Conservation (phyloP, 1,140 invertebrate genomes). For the Oreohelix idahoensis region DNA sequence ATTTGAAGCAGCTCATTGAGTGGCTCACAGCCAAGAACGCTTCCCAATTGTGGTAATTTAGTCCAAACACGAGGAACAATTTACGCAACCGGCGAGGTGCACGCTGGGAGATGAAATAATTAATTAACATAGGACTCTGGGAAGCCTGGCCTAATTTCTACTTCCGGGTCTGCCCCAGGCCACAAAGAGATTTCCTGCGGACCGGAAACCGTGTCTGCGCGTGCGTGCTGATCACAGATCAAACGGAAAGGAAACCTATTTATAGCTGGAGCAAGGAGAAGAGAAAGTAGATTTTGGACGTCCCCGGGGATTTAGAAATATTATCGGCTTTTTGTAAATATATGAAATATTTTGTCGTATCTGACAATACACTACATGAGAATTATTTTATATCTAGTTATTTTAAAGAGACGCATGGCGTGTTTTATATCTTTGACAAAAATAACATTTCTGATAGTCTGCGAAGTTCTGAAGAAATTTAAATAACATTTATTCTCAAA, state of each 20-base stretch:
- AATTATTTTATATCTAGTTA: background rate
- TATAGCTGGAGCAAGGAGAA: background rate
- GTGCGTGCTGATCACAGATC: constrained; percentile 35
- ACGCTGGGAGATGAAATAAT: constrained; percentile 29
- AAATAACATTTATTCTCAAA: background rate
- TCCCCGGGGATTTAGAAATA: background rate
- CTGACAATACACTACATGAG: background rate
- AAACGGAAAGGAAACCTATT: constrained; percentile 25
- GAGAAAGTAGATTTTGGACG: background rate
- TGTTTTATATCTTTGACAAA: background rate
- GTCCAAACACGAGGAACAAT: constrained; percentile 12
- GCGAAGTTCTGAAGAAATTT: background rate
- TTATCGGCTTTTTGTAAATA: background rate
- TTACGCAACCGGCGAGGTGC: constrained; percentile 12
- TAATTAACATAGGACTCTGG: constrained; percentile 21
- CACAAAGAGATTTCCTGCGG: constrained; percentile 33
- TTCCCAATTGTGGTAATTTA: constrained; percentile 15
- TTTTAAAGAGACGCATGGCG: background rate
- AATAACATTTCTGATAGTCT: background rate
- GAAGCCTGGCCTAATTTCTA: constrained; percentile 34
- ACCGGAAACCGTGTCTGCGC: constrained; percentile 31
- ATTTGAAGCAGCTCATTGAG: constrained; percentile 5
- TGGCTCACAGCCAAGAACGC: background rate
- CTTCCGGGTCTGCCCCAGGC: constrained; percentile 26
- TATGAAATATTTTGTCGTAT: background rate